Evolutionary conservation across 1,140 invertebrate species (phyloP).

Genomic region (Druon quercuslanigerum): DNA sequence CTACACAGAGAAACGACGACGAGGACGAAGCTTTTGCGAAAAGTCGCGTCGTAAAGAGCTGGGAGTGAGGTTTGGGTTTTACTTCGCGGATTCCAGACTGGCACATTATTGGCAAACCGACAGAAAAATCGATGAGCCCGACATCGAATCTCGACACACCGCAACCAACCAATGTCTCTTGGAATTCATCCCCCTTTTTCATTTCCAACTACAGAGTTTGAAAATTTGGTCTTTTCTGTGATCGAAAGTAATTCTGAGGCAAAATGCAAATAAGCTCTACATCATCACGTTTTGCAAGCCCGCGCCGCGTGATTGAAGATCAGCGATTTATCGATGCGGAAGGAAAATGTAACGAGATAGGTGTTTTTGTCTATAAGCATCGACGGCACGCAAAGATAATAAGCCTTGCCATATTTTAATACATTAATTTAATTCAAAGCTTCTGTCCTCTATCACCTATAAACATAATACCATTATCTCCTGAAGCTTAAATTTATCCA

Average conservation of each 20-base stretch:
- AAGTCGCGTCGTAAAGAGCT: constrained; percentile 53
- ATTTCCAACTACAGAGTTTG: constrained; percentile 40
- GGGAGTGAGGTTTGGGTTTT: constrained; percentile 49
- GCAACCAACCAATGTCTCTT: constrained; percentile 46
- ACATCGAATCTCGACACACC: constrained; percentile 49
- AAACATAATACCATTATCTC: background rate
- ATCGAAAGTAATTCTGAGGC: background rate
- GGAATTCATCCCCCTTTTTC: constrained; percentile 51
- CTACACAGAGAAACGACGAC: constrained; percentile 47
- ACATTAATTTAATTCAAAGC: background rate
- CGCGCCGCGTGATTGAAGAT: background rate
- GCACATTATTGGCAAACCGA: constrained; percentile 68
- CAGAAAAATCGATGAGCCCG: constrained; percentile 68
- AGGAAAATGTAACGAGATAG: background rate
- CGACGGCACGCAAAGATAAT: background rate
- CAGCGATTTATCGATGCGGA: background rate
- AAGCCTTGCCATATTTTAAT: background rate
- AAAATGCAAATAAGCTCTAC: background rate
- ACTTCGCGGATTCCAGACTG: constrained; percentile 64
- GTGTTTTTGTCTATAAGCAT: constrained; percentile 3
- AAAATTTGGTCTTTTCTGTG: constrained; percentile 34
- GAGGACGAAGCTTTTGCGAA: constrained; percentile 56
- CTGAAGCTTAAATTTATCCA: background rate
- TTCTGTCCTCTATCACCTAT: background rate
- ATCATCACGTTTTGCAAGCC: background rate